These are phyloP conservation scores for Arge pagana DNA, from an alignment of 2,888 invertebrate genomes.

Conservation along the genomic window DNA sequence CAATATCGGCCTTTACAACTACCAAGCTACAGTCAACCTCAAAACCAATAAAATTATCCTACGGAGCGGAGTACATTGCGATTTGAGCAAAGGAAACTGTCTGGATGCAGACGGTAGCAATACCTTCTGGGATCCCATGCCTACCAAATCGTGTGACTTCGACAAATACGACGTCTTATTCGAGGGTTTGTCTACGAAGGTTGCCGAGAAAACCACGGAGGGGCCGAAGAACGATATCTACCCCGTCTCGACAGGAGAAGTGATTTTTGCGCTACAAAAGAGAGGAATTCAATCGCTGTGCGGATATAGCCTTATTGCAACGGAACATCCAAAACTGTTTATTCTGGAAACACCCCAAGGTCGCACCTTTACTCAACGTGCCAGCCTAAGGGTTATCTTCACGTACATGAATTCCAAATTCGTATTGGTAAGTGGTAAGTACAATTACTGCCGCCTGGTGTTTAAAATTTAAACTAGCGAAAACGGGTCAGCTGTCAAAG, in stretches of 20 bases:
- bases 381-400: too few species aligned
- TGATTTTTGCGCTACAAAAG: conserved; percentile 8
- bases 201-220: background rate
- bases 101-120: conserved; percentile 5
- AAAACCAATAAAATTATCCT: background rate
- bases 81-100: background rate
- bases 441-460: too few species aligned
- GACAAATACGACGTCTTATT: background rate
- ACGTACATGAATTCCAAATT: too few species aligned
- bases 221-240: background rate
- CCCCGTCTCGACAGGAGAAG: background rate
- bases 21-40: conserved; percentile 11
- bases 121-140: conserved; percentile 7
- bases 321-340: conserved; percentile 14
- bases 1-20: conserved; percentile 5
- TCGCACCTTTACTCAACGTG: too few species aligned
- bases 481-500: too few species aligned
- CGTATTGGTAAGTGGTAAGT: too few species aligned
- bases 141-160: background rate
- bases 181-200: background rate
- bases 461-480: too few species aligned
- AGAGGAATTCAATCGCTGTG: background rate
- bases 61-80: conserved; percentile 13
- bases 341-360: too few species aligned
- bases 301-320: background rate